Conservation (phyloP, 2,113 vertebrate species). For the Malurus alboscapulatus region DNA sequence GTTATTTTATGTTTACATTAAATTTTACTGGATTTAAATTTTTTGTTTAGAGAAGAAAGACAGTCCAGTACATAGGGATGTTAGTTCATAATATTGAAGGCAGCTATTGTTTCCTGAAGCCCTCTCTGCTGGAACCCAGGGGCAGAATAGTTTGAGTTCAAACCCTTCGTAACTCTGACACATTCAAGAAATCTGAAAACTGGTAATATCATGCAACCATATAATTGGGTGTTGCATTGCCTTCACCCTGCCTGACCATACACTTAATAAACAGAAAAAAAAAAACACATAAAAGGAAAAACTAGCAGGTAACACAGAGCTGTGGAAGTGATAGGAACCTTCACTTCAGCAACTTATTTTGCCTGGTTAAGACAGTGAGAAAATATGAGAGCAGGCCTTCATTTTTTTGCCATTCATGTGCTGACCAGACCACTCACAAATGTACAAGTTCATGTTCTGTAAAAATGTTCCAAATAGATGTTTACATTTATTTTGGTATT, state of each 20-base stretch:
- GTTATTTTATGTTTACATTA: neutral
- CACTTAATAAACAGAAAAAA: neutral
- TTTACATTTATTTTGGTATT: neutral
- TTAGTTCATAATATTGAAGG: neutral
- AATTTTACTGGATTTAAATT: neutral
- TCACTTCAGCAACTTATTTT: neutral
- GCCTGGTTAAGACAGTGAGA: neutral
- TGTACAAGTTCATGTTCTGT: neutral
- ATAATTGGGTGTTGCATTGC: neutral
- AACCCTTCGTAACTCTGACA: neutral
- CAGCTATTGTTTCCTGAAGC: neutral
- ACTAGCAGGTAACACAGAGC: neutral
- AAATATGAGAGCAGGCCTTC: neutral
- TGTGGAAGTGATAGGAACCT: neutral
- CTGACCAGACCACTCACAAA: neutral
- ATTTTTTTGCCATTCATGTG: neutral
- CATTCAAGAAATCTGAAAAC: neutral
- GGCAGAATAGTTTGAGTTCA: neutral
- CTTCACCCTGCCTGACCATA: neutral
- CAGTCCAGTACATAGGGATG: neutral
- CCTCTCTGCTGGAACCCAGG: neutral
- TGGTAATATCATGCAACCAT: neutral
- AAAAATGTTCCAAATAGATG: neutral
- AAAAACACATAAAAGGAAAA: rapidly evolving
- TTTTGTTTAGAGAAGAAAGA: neutral